Percentiles rank a stretch among this genome's conserved stretches.
Conservation (phyloP, 35 echinoderm and acorn worm species). For the Patiria miniata region DNA sequence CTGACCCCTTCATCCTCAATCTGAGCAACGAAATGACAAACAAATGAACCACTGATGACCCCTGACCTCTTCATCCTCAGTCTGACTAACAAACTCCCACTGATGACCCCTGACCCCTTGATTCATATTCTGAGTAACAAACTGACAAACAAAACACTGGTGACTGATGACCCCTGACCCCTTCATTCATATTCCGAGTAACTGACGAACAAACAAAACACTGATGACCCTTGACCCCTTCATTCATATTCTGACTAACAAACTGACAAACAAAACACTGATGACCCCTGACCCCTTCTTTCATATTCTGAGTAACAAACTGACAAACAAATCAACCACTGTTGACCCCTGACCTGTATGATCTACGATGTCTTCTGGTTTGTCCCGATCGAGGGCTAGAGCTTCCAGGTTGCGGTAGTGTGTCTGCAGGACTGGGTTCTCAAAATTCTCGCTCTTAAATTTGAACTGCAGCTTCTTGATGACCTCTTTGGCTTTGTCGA, state of each 20-base stretch:
- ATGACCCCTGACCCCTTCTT: background rate
- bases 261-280: background rate
- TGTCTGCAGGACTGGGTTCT: constrained; percentile 92
- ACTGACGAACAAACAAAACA: no score
- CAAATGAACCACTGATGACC: no score
- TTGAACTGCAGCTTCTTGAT: constrained; percentile 92
- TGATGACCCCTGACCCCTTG: no score
- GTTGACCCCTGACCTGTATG: constrained; percentile 72
- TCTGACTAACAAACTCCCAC: no score
- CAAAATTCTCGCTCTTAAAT: constrained; percentile 84
- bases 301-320: background rate
- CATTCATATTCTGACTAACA: no score
- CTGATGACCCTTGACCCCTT: no score
- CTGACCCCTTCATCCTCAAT: background rate
- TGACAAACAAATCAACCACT: background rate
- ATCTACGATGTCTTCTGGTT: constrained; percentile 73
- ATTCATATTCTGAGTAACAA: background rate
- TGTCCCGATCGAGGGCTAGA: constrained; percentile 81
- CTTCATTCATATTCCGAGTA: no score
- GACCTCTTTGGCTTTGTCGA: constrained; percentile 88
- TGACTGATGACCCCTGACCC: no score
- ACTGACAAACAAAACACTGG: background rate
- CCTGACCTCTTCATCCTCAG: no score
- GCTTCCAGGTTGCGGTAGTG: constrained; percentile 92
- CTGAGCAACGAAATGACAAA: background rate